These are phyloP conservation scores for Siniperca undulata DNA, from an alignment of 2,797 vertebrate species.

Conservation along the genomic window DNA sequence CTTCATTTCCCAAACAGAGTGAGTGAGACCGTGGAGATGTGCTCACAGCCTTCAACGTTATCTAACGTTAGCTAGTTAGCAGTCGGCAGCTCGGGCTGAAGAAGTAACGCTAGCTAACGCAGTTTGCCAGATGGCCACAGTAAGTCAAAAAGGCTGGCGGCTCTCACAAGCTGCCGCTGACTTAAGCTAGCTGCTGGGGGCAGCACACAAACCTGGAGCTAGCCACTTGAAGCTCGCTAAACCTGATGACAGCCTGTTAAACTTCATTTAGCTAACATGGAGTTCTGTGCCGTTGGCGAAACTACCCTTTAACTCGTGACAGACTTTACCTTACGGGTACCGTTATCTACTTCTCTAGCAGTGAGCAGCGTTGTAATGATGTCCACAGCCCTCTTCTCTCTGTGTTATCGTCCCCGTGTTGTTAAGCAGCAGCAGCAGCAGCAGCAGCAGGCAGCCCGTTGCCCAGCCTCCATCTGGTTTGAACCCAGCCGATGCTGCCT, in stretches of 20 bases:
- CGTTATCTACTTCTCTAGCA: conserved; percentile 15
- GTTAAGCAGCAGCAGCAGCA: conserved; percentile 36
- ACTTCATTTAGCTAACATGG: conserved; percentile 42
- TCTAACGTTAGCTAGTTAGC: not conserved
- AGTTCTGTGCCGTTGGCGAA: not conserved
- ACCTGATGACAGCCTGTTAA: conserved; percentile 46
- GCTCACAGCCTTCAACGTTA: not conserved
- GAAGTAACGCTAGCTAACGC: not conserved
- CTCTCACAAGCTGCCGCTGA: conserved; percentile 23
- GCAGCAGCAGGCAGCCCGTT: no score
- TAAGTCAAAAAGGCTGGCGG: conserved; percentile 13
- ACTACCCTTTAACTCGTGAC: conserved; percentile 1
- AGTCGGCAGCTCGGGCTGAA: conserved; percentile 20
- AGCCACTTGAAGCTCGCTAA: conserved; percentile 43
- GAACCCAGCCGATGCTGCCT: conserved; percentile 61
- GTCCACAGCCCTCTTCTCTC: conserved; percentile 2
- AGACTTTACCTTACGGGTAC: conserved; percentile 20
- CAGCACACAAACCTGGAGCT: conserved; percentile 37
- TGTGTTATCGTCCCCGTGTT: conserved; percentile 22
- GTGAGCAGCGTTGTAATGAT: not conserved
- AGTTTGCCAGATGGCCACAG: conserved; percentile 7
- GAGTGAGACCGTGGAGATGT: not conserved
- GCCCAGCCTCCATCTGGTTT: conserved; percentile 66
- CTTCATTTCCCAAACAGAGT: not conserved
- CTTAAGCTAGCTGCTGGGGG: conserved; percentile 7